Conservation (phyloP, 2,797 vertebrate species). For the Australoheros facetus region DNA sequence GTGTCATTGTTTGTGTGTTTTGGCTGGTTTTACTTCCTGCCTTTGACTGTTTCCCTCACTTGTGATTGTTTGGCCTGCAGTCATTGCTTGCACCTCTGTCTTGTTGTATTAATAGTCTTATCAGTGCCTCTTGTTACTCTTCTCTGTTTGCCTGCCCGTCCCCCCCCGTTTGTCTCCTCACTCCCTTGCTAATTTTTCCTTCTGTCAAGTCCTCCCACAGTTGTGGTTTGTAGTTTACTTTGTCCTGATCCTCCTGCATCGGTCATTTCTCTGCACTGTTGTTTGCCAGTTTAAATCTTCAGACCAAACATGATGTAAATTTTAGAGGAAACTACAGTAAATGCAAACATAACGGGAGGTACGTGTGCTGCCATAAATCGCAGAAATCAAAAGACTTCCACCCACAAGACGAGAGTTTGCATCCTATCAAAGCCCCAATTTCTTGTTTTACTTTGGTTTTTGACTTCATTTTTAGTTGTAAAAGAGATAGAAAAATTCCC, state of each 20-base stretch:
- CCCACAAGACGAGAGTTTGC: background rate
- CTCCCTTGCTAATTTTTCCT: background rate
- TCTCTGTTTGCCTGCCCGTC: no score
- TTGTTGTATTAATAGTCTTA: no score
- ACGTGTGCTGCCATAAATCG: rapidly evolving
- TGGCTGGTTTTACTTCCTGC: background rate
- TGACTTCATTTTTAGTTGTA: background rate
- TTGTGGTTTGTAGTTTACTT: no score
- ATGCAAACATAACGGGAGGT: background rate
- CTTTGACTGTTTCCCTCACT: background rate
- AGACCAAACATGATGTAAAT: rapidly evolving
- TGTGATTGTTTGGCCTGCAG: background rate
- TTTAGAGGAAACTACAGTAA: background rate
- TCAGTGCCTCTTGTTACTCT: rapidly evolving
- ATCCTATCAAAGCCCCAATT: background rate
- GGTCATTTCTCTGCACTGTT: background rate
- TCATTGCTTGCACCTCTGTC: background rate
- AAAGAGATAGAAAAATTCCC: background rate
- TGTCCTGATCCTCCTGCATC: no score
- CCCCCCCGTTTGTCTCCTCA: background rate
- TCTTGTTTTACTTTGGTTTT: background rate
- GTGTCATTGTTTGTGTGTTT: background rate
- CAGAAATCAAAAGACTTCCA: background rate
- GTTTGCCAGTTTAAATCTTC: background rate
- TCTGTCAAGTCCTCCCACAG: no score